Percentiles rank a stretch among this genome's conserved stretches.
phyloP scores from a whole-genome alignment of 2,797 vertebrate species.

The Pogoniulus pusillus region DNA sequence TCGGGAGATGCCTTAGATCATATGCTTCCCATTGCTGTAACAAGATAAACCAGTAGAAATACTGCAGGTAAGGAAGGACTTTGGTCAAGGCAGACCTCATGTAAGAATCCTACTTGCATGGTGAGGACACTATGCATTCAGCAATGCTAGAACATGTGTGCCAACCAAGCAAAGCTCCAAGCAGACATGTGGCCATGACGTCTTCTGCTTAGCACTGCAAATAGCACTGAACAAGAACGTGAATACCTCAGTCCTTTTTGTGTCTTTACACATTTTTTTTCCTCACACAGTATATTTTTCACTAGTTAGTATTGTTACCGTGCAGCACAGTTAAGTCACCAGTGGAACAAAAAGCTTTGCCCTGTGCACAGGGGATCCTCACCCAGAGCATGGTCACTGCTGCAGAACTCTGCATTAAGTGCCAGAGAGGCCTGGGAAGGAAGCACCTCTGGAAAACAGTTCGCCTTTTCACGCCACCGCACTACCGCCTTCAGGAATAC shows the following conservation, averaged over 20 bases:
- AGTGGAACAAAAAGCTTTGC: rapidly evolving
- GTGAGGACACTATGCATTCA: neutral
- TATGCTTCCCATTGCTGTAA: neutral
- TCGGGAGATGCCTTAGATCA: neutral
- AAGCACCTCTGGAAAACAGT: neutral
- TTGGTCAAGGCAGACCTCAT: neutral
- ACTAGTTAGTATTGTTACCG: neutral
- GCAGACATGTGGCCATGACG: neutral
- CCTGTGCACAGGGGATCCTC: neutral
- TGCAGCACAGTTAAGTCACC: neutral
- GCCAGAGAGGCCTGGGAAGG: neutral
- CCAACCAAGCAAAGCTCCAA: neutral
- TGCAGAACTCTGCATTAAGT: neutral
- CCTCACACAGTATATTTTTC: neutral
- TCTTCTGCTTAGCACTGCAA: neutral
- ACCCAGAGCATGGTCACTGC: neutral
- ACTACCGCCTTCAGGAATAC: neutral
- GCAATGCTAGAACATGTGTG: neutral
- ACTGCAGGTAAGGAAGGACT: neutral
- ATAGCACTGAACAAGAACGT: neutral
- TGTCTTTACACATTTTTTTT: neutral
- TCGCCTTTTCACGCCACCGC: neutral
- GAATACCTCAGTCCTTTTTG: neutral
- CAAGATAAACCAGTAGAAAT: neutral
- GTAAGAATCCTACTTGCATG: neutral